Evolutionary conservation across 1,140 invertebrate species (phyloP).

Genomic region (Callitettix versicolor): DNA sequence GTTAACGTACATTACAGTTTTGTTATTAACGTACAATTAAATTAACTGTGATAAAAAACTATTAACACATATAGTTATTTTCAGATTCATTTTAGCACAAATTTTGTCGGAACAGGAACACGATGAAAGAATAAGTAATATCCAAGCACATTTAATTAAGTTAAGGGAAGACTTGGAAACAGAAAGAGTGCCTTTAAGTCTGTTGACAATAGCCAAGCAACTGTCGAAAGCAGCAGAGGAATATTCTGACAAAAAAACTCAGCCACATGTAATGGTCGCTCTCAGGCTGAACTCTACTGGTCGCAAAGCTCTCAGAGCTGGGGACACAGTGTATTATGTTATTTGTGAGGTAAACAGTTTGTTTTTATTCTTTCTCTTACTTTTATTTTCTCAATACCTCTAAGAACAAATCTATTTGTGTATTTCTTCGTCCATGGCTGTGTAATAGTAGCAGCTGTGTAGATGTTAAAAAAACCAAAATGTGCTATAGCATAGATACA

Average conservation of each 20-base stretch:
- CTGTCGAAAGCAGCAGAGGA: constrained; percentile 90
- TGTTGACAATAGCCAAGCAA: constrained; percentile 88
- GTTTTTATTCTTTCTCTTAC: background rate
- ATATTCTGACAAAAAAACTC: constrained; percentile 73
- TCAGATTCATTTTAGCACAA: constrained; percentile 62
- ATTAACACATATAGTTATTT: too few species aligned
- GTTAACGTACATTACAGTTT: too few species aligned
- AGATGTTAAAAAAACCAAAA: too few species aligned
- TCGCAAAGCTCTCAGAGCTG: constrained; percentile 71
- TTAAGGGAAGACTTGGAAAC: constrained; percentile 54
- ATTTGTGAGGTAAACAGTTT: constrained; percentile 67
- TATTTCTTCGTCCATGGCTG: too few species aligned
- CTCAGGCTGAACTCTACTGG: constrained; percentile 70
- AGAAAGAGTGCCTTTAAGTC: constrained; percentile 57
- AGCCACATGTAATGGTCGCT: constrained; percentile 90
- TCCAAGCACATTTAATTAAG: constrained; percentile 58
- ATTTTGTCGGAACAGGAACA: constrained; percentile 67
- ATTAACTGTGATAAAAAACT: too few species aligned
- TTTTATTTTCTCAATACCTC: background rate
- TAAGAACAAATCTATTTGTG: too few species aligned
- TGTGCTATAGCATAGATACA: too few species aligned
- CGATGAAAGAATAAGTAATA: constrained; percentile 76
- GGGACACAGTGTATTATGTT: constrained; percentile 91
- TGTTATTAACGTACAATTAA: too few species aligned
- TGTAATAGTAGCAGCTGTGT: too few species aligned